These are phyloP conservation scores for Prunella fulvescens DNA, from an alignment of 2,113 vertebrate genomes.

Conservation along the genomic window DNA sequence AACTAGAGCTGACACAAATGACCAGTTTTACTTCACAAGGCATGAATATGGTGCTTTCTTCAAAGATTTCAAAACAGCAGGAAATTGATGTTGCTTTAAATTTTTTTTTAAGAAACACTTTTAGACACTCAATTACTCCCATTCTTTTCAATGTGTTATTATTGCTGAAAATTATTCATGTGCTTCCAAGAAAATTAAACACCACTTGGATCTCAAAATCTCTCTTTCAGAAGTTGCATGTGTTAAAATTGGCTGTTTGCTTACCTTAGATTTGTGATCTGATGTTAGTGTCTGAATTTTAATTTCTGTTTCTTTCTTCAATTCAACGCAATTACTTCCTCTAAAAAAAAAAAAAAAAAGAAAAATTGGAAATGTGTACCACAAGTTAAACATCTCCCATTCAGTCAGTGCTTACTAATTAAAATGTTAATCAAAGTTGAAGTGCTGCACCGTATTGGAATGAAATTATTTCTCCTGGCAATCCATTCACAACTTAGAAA, in stretches of 20 bases:
- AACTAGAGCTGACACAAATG: not conserved
- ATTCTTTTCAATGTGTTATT: conserved; percentile 36
- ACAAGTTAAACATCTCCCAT: conserved; percentile 64
- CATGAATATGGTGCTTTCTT: not conserved
- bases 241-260: conserved; percentile 47
- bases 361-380: conserved; percentile 54
- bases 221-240: not conserved
- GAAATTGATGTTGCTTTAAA: conserved; percentile 13
- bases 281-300: conserved; percentile 90
- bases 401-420: conserved; percentile 45
- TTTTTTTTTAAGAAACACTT: not conserved
- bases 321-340: conserved; percentile 93
- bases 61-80: not conserved
- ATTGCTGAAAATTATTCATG: conserved; percentile 20
- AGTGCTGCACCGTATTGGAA: conserved; percentile 30
- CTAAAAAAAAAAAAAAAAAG: conserved; percentile 73
- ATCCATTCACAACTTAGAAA: conserved; percentile 64
- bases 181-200: conserved; percentile 43
- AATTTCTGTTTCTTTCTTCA: conserved; percentile 98
- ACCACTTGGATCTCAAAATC: not conserved
- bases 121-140: conserved; percentile 26
- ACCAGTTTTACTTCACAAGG: not conserved
- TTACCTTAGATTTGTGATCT: conserved; percentile 97
- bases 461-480: conserved; percentile 47
- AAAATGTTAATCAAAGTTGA: conserved; percentile 61